Evolutionary conservation across 2,888 invertebrate species (phyloP), one percentile per base, ranked within the genome.

Genomic region (Stenchaetothrips biformis): DNA sequence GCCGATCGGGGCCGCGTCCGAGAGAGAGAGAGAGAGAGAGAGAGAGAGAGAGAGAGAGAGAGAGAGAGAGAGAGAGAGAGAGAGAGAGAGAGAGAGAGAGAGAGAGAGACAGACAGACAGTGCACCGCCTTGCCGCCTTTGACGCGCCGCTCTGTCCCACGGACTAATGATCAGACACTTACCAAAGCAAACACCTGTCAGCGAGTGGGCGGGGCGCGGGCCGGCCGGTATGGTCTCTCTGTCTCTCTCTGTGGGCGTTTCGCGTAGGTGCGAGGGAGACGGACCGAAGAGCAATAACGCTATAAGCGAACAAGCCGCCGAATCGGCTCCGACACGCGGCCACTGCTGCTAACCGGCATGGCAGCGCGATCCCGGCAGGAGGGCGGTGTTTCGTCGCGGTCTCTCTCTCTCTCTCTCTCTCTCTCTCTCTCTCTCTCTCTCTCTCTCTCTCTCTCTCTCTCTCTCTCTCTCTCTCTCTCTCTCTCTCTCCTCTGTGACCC

Each of bases 11-110:
- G 37, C 37, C 18, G 16, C 27, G 18, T 16, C 1, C 48, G 21
- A 21, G 11, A 18, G 48, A 80, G 16, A 80, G 49, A 80, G 48
- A 48, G 49, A 48, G 80, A 80, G 48, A 77, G 74, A 80, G 49
- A 78, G 47, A 47, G n/a, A 78, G 78, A 80, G 48, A 80, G 16
- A 80, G 49, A 80, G 48, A 48, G 49, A 48, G 80, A 80, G 48
- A 77, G 74, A 80, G 49, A 78, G 47, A 47, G n/a, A 78, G 78
- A 80, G 48, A 79, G 79, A 79, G 48, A 48, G 79, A 48, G 18
- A 80, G 78, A 80, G 27, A 79, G 79, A 79, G 48, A 79, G 79
- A 79, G 48, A 79, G 79, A 79, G 48, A 79, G 79, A 79, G 48
- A 79, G 79, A 78, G 25, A 78, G 21, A 21, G 18, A 78, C 2